Evolutionary conservation across 2,888 invertebrate species (phyloP).

Genomic region (Acleris cristana): DNA sequence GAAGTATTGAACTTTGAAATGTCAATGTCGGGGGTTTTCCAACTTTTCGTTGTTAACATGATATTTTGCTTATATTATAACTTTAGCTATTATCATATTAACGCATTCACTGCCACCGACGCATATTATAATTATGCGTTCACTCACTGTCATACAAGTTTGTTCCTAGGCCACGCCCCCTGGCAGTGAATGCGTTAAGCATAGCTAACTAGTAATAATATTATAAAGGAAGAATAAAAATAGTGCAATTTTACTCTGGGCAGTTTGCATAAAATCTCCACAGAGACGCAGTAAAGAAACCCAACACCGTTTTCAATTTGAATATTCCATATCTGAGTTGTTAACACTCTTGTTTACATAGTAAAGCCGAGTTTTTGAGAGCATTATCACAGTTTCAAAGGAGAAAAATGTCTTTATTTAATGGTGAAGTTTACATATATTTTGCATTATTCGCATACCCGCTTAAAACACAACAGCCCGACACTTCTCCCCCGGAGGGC

Average conservation of each 20-base stretch:
- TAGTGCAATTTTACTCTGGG: neutral
- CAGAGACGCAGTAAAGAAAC: conserved; percentile 12
- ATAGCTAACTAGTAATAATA: no score
- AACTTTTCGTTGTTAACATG: no score
- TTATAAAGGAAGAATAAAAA: neutral
- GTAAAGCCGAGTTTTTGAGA: conserved; percentile 19
- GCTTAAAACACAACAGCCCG: conserved; percentile 60
- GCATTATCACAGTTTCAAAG: conserved; percentile 11
- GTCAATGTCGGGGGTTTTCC: no score
- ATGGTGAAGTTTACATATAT: conserved; percentile 48
- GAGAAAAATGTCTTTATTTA: conserved; percentile 39
- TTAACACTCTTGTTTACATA: conserved; percentile 29
- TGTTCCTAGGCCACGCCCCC: no score
- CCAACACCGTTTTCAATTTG: conserved; percentile 22
- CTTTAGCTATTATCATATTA: no score
- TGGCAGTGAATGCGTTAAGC: no score
- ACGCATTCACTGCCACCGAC: no score
- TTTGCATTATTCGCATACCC: conserved; percentile 53
- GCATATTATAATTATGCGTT: no score
- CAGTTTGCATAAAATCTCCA: conserved; percentile 26
- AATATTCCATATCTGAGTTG: conserved; percentile 29
- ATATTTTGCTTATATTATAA: no score
- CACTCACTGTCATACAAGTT: no score
- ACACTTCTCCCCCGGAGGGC: conserved; percentile 67
- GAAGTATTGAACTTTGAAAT: no score